Conservation (phyloP, 2,113 vertebrate species). For the Rhea americana region DNA sequence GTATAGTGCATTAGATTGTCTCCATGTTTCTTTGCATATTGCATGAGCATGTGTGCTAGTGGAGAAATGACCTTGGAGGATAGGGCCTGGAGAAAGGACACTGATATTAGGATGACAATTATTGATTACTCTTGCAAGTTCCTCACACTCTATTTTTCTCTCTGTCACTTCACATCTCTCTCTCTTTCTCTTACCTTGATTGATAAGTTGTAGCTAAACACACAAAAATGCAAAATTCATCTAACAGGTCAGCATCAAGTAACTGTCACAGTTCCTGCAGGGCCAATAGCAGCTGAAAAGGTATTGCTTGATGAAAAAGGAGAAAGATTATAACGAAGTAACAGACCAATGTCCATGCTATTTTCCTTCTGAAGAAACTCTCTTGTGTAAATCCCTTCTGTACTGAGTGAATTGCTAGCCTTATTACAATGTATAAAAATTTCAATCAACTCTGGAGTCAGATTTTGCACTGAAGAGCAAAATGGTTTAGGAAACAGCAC, state of each 20-base stretch:
- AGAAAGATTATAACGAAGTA: background rate
- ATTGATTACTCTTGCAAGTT: background rate
- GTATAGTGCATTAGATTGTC: rapidly evolving
- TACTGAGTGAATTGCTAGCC: background rate
- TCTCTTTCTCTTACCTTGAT: background rate
- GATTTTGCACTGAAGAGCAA: background rate
- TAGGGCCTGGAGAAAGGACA: background rate
- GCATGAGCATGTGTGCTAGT: rapidly evolving
- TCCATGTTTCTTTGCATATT: background rate
- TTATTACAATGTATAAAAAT: background rate
- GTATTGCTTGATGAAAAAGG: background rate
- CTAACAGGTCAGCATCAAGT: background rate
- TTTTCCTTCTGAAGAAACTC: background rate
- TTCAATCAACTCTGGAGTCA: background rate
- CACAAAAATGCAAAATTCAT: background rate
- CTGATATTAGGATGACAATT: background rate
- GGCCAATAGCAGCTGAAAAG: background rate
- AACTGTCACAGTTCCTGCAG: background rate
- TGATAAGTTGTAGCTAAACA: background rate
- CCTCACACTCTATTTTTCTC: background rate
- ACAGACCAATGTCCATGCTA: background rate
- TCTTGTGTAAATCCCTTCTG: background rate
- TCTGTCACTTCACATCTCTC: background rate
- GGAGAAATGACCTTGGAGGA: background rate
- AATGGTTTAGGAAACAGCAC: background rate